Base-by-base conservation (phyloP, 2,797 vertebrate genomes). In the Esox lucius region DNA sequence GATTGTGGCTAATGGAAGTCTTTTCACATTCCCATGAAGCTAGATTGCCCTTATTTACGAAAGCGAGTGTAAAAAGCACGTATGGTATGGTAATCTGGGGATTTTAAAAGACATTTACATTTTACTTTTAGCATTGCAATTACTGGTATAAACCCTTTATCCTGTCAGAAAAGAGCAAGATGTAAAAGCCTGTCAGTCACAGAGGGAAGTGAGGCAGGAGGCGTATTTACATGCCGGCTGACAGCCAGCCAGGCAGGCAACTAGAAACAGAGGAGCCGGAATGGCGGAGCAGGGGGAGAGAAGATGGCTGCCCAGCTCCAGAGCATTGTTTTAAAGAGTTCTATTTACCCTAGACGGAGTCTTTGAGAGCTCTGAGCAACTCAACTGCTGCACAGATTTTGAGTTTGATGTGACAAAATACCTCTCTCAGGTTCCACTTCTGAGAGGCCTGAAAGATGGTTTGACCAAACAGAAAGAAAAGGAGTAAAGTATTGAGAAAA, bases 121-220 rank as follows among this genome's bases (percentile, higher is more conserved):
- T 68, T 94, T 93, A 93, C 94, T 92, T 95, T 94, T 92, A 92
- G 93, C 94, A 95, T 92, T 91, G 93, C 94, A 96, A 96, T 96
- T 96, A 95, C 91, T 91, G 90, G 90, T 92, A 92, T 93, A 92
- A 94, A 95, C 91, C 91, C 94, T 94, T 96, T 96, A 95, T 94
- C 93, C 94, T 95, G 95, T 96, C 95, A 96, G 92, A 94, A 92
- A 91, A 88, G 91, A 91, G 61, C 15, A 62, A 24, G 56, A 59
- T 92, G 91, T 94, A 94, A 95, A 95, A 94, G 94, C 93, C 92
- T 94, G 95, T 95, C 95, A 95, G 93, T 95, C 94, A 89, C 68
- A 92, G 90, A 90, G 89, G 92, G 33, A 31, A 56, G 91, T 89
- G 91, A 92, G 91, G 75, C 91, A 88, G 90, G 93, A 93, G 93